Evolutionary conservation across 2,113 vertebrate species (phyloP), one percentile per base, ranked within the genome.

Genomic region (Anolis carolinensis): DNA sequence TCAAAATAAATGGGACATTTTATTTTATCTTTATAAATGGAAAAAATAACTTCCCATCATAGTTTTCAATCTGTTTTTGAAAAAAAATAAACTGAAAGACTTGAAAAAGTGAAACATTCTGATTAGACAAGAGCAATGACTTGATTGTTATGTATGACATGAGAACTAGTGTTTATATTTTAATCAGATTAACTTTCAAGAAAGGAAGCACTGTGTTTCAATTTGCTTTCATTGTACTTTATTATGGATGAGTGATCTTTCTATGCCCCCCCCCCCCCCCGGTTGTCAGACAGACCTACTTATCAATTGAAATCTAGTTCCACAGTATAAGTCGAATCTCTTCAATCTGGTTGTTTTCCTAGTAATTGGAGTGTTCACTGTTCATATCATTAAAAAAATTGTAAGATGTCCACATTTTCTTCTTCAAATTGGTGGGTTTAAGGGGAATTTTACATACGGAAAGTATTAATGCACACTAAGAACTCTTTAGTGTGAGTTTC

Each of bases 181-280:
- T 93, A 55, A 76, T 85, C 85, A 89, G 82, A 76, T 95, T 92
- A 78, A 71, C 70, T 89, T 92, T 92, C 67, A 90, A 87, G 86
- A 93, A 34, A 85, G 65, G 27, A 88, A 90, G 92, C 89, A 80
- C 82, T 91, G 23, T 80, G 82, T 86, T 89, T 87, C 5, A 82
- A 84, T 95, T 95, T 94, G 84, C 83, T 93, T 94, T 91, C 80
- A 82, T 25, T 86, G 36, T 86, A 55, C 44, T 94, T 93, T 91
- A 85, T 93, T 94, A 88, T 18, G 55, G 92, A 68, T 79, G 84
- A 92, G 85, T 90, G 39, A 25, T 92, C 85, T 80, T 88, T 82
- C 73, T 32, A 16, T 72, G 72, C 77, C 71, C 63, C 84, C 30
- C 62, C 14, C 70, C 62, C 84, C 30, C 63, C 21, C 10, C 48